A percentile compares a stretch with the other conserved stretches of the same genome.
phyloP scores from a whole-genome alignment of 1,140 invertebrate species.

The Drosophila persimilis region DNA sequence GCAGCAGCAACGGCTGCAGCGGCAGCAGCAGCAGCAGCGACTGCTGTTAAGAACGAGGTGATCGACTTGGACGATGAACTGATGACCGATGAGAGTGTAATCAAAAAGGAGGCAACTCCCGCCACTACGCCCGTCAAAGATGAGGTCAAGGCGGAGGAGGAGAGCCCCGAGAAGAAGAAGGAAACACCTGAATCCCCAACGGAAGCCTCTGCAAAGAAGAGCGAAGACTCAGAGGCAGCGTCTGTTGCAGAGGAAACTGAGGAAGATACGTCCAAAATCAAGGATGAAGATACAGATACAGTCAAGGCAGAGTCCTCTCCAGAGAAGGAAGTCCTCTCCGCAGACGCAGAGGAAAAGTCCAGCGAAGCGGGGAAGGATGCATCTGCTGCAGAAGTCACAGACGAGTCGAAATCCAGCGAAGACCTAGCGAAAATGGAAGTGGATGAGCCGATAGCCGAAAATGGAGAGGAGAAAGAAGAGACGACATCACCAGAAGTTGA shows the following conservation, averaged over 20 bases:
- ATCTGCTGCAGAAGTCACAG: conserved; percentile 9
- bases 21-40: conserved; percentile 34
- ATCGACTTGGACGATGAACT: conserved; percentile 78
- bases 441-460: conserved; percentile 52
- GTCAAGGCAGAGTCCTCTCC: conserved; percentile 66
- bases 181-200: conserved; percentile 14
- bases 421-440: conserved; percentile 52
- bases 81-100: conserved; percentile 88
- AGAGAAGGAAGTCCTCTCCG: conserved; percentile 1
- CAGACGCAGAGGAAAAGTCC: conserved; percentile 18
- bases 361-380: conserved; percentile 9
- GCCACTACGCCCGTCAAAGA: conserved; percentile 84
- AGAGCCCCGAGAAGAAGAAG: conserved; percentile 34
- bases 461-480: conserved; percentile 53
- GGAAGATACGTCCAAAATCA: conserved; percentile 76
- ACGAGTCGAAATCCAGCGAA: conserved; percentile 12
- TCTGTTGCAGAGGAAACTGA: conserved; percentile 85
- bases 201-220: conserved; percentile 1
- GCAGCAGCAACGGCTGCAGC: conserved; percentile 28
- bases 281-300: conserved; percentile 83
- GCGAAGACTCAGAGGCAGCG: conserved; percentile 81
- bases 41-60: conserved; percentile 80
- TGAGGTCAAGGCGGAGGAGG: conserved; percentile 84
- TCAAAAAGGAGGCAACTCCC: conserved; percentile 86
- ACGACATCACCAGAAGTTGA: too few species aligned